phyloP scores from a whole-genome alignment of 2,797 vertebrate species.

The Hoplostethus mediterraneus region DNA sequence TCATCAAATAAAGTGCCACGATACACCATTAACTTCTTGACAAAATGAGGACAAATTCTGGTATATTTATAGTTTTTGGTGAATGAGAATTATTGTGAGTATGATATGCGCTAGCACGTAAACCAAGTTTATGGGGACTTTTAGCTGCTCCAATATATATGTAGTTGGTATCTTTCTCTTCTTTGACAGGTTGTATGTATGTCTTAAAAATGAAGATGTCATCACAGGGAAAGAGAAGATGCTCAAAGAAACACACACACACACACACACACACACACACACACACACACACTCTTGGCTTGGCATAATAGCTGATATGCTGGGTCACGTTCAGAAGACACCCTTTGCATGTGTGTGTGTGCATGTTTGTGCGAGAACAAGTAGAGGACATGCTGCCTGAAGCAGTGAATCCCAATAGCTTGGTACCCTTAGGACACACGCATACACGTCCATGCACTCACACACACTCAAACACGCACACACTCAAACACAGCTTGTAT shows the following conservation, averaged over 20 bases:
- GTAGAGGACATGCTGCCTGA: conserved; percentile 70
- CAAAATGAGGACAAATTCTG: no score
- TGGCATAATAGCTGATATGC: conserved; percentile 68
- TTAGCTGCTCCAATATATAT: not conserved
- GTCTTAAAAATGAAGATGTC: not conserved
- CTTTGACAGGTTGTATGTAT: conserved; percentile 2
- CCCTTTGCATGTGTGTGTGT: conserved; percentile 19
- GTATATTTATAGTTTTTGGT: not conserved
- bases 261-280: conserved; percentile 4
- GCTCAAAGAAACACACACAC: conserved; percentile 20
- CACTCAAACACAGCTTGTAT: conserved; percentile 28
- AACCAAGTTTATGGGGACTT: not conserved
- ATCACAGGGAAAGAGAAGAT: not conserved
- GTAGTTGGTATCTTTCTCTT: not conserved
- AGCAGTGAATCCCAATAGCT: conserved; percentile 73
- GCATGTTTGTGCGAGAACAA: conserved; percentile 58
- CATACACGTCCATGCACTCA: conserved; percentile 23
- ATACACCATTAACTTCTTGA: no score
- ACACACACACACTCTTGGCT: conserved; percentile 23
- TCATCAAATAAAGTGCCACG: no score
- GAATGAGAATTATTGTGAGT: not conserved
- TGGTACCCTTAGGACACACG: conserved; percentile 51
- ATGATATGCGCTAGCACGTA: no score
- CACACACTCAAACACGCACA: conserved; percentile 19
- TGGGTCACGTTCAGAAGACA: conserved; percentile 65